Evolutionary conservation across 2,113 vertebrate species (phyloP), one percentile per base, ranked within the genome.

Genomic region (Pipa parva): DNA sequence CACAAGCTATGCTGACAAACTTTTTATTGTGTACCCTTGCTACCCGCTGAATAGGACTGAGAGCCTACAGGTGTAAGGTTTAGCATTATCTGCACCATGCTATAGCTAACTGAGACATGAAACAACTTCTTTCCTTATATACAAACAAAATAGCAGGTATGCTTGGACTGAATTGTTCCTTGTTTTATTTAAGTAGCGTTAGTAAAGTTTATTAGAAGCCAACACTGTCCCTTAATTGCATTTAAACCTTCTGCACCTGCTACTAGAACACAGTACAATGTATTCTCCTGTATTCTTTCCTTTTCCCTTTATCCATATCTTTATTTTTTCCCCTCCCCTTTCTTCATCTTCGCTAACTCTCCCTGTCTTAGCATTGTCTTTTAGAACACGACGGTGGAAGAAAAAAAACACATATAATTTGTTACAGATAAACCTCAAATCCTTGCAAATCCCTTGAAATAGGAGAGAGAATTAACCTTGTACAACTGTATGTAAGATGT

Each of bases 401-500:
- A 69, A 63, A 37, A 68, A 67, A 68, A 68, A 51, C 65, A 69
- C 65, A 69, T 69, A 69, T 69, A 69, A 69, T 69, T 69, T 69
- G 65, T 69, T 69, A 69, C 65, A 69, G 65, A 69, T 69, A 69
- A 69, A 69, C 57, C 65, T 69, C 56, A 69, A 69, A 69, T 69
- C 65, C 65, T 54, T 69, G 65, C 65, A 69, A 69, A 69, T 69
- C 65, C 65, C 65, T 60, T 69, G 65, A 69, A 69, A 69, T 69
- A 69, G 65, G 65, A 69, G 65, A 69, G 65, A 69, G 65, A 69
- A 69, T 69, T 69, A 69, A 69, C 65, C 65, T 69, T 60, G 65
- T 69, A 69, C 65, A 60, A 69, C 65, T 69, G 65, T 59, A 69
- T 69, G 57, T 69, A 69, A 69, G 65, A 69, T 69, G 65, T 57